Evolutionary conservation across 1,140 invertebrate species (phyloP), one percentile per base, ranked within the genome.

Genomic region (Pygmarrhopalites habei): DNA sequence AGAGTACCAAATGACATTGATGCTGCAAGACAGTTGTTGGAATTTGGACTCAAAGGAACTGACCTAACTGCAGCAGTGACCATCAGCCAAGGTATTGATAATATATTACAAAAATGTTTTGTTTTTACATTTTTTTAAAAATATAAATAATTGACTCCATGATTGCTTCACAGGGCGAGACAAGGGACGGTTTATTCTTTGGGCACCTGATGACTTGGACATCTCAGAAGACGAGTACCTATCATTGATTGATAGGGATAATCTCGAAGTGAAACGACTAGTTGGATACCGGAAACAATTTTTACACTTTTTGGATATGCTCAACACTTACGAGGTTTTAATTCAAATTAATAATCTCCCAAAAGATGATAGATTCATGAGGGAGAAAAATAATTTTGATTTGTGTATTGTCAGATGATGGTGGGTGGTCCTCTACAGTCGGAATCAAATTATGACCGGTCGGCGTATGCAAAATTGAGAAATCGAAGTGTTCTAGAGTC

Each of bases 31-130:
- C 85, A 88, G 72, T 75, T 91, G 30, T 75, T 91, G 14, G 77
- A 86, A 66, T 90, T 87, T 76, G 89, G 89, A 3, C 76, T 91
- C 5, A 75, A 78, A 66, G 81, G 84, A 26, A 86, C 87, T 53
- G 83, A 85, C 71, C 75, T 86, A 17, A 81, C 83, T 72, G 83
- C 82, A 59, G 73, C 83, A 17, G 68, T 82, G 44, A 79, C 80
- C 73, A 78, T 80, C 66, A 76, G 75, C 43, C 69, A 73, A 61
- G 74, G 52, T 44, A 25, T n/a, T 30, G 44, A 15, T 47, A 23
- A 47, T 19, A 5, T 23, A 47, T n/a, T n/a, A 47, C n/a, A 4
- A 47, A 47, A 17, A 47, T 19, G 17, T 47, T 44, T 47, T 47
- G 44, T 47, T 47, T 47, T 25, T 47, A 19, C n/a, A n/a, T n/a